Evolutionary conservation across 2,888 invertebrate genomes (phyloP).

Genomic region (Heliconius charithonia): DNA sequence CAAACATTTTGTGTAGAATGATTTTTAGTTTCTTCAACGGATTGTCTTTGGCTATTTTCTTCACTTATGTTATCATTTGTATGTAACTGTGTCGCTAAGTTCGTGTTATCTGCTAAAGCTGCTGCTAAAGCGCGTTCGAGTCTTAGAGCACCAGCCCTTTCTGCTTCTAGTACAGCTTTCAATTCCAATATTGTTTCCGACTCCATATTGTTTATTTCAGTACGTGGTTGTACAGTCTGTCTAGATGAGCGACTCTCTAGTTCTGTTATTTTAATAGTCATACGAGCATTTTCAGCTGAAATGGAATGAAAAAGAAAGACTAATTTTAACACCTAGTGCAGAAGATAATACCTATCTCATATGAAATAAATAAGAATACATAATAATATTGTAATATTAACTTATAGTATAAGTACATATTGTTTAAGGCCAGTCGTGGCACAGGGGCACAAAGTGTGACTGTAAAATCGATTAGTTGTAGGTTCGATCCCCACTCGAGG

Average conservation of each 20-base stretch:
- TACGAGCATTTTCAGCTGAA: constrained; percentile 69
- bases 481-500: no score
- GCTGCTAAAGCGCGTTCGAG: constrained; percentile 68
- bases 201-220: constrained; percentile 51
- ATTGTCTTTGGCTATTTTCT: constrained; percentile 44
- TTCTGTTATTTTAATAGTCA: constrained; percentile 61
- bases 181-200: constrained; percentile 61
- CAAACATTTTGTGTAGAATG: constrained; percentile 56
- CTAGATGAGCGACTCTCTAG: constrained; percentile 58
- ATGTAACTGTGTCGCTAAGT: constrained; percentile 62
- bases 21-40: constrained; percentile 44
- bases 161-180: constrained; percentile 65
- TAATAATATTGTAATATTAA: not conserved
- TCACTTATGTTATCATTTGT: constrained; percentile 53
- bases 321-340: not conserved
- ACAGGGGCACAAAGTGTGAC: no score
- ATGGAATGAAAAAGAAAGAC: constrained; percentile 30
- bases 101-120: constrained; percentile 69
- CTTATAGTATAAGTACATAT: not conserved
- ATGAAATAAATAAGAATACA: not conserved
- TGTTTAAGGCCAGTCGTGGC: no score
- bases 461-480: no score
- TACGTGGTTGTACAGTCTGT: constrained; percentile 45
- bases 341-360: not conserved
- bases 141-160: constrained; percentile 64